A percentile compares a stretch with the other conserved stretches of the same genome.
Evolutionary conservation across 1,140 invertebrate species (phyloP).

Genomic region (Zaprionus gabonicus): DNA sequence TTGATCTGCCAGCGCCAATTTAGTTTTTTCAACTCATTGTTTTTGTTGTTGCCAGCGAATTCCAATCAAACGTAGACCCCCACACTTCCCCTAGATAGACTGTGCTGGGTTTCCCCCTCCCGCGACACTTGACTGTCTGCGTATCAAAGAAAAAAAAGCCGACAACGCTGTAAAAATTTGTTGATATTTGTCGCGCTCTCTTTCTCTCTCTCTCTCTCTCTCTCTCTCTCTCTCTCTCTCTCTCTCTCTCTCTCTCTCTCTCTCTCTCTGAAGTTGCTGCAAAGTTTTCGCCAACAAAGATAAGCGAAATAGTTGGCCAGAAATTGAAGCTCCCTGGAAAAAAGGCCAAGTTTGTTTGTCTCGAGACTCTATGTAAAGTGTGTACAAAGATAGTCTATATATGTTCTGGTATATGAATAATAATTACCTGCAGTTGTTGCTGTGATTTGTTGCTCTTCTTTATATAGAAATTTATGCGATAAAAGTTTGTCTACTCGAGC

Average conservation of each 20-base stretch:
- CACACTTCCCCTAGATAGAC: neutral
- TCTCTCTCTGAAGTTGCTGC: slow-evolving; percentile 18
- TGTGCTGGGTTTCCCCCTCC: neutral
- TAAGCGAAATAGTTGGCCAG: slow-evolving; percentile 47
- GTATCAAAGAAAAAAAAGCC: slow-evolving; percentile 50
- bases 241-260: no score
- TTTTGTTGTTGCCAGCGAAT: slow-evolving; percentile 37
- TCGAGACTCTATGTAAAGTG: neutral
- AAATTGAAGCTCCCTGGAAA: neutral
- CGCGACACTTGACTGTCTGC: slow-evolving; percentile 28
- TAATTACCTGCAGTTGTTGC: slow-evolving; percentile 44
- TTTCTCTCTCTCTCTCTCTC: neutral
- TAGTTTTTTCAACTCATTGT: slow-evolving; percentile 30
- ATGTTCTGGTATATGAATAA: slow-evolving; percentile 44
- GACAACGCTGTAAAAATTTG: slow-evolving; percentile 54
- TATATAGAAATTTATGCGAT: slow-evolving; percentile 48
- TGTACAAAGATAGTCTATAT: neutral
- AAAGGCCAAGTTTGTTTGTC: neutral
- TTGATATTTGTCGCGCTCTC: slow-evolving; percentile 39
- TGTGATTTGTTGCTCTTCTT: slow-evolving; percentile 33
- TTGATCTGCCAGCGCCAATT: slow-evolving; percentile 54
- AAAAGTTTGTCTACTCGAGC: slow-evolving; percentile 31
- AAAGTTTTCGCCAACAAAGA: slow-evolving; percentile 41
- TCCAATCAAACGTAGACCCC: slow-evolving; percentile 48
- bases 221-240: neutral